Conservation (phyloP, 1,140 invertebrate genomes). For the Ips typographus region DNA sequence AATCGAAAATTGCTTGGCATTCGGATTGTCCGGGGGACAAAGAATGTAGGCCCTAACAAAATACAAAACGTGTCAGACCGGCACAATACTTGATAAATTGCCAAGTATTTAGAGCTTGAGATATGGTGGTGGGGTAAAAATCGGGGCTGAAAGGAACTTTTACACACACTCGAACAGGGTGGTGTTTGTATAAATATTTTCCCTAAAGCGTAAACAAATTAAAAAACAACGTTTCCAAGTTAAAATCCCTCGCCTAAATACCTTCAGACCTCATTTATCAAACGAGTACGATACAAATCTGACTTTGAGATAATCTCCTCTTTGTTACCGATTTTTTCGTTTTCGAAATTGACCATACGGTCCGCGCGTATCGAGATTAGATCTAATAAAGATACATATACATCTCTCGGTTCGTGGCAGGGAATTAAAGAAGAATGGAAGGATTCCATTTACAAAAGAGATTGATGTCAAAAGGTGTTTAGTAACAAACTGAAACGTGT, state of each 20-base stretch:
- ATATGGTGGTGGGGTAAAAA: background rate
- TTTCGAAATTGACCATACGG: conserved; percentile 25
- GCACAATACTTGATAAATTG: conserved; percentile 19
- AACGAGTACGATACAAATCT: conserved; percentile 21
- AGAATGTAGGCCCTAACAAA: conserved; percentile 16
- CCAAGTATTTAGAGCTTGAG: conserved; percentile 5
- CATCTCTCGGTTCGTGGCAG: conserved; percentile 24
- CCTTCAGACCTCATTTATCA: conserved; percentile 25
- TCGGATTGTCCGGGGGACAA: conserved; percentile 1
- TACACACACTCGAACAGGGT: too few species aligned
- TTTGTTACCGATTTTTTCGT: conserved; percentile 18
- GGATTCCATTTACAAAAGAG: conserved; percentile 25
- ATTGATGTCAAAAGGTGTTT: conserved; percentile 33
- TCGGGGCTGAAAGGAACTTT: background rate
- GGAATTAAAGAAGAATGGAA: conserved; percentile 25
- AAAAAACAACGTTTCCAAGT: too few species aligned
- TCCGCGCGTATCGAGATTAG: conserved; percentile 21
- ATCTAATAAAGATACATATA: conserved; percentile 34
- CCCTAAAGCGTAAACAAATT: too few species aligned
- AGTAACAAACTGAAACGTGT: conserved; percentile 26
- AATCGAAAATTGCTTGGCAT: background rate
- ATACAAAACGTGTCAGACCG: conserved; percentile 14
- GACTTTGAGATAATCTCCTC: conserved; percentile 28
- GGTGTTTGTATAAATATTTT: too few species aligned
- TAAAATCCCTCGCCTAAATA: conserved; percentile 2